Conservation (phyloP, 2,888 invertebrate species). For the Nephrotoma appendiculata region DNA sequence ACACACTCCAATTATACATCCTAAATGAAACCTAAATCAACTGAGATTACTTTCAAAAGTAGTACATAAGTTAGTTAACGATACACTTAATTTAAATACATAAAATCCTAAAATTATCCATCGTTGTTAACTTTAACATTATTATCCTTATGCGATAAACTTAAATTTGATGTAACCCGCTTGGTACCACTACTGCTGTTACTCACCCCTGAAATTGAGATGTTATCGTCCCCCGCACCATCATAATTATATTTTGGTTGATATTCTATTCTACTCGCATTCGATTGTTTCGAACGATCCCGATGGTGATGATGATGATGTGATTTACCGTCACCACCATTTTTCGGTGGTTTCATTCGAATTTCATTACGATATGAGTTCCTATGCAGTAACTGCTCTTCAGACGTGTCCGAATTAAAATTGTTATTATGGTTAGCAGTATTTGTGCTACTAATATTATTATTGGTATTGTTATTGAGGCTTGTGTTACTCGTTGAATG, state of each 20-base stretch:
- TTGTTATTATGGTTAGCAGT: background rate
- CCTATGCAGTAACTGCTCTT: background rate
- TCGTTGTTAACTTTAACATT: background rate
- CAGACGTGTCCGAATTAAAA: conserved; percentile 1
- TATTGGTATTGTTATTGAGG: background rate
- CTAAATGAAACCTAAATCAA: background rate
- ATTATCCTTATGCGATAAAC: background rate
- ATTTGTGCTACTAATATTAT: background rate
- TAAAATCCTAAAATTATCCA: background rate
- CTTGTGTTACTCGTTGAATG: background rate
- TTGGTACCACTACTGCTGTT: background rate
- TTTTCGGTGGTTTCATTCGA: conserved; percentile 1
- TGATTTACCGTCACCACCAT: background rate
- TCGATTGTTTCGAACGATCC: background rate
- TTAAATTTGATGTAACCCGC: background rate
- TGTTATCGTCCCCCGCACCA: background rate
- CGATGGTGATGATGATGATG: conserved; percentile 1
- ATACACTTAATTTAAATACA: background rate
- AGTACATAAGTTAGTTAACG: background rate
- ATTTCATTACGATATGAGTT: conserved; percentile 1
- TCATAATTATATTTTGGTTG: background rate
- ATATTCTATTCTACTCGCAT: background rate
- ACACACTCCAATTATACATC: background rate
- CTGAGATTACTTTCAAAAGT: background rate
- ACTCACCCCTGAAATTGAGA: background rate